phyloP scores from a whole-genome alignment of 2,113 vertebrate species.

The Gasterosteus aculeatus region DNA sequence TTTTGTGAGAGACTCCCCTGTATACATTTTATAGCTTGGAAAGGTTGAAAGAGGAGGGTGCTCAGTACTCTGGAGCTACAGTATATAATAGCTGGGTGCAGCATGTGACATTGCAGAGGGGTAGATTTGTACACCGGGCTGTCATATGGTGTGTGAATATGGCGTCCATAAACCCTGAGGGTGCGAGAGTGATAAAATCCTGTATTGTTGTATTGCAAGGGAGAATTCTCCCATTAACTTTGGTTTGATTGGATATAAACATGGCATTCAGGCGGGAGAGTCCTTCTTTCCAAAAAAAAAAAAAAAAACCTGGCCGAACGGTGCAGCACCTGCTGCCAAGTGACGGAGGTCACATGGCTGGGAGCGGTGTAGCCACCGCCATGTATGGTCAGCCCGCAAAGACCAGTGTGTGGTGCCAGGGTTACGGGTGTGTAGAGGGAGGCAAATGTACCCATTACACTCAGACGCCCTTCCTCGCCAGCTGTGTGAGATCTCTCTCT shows the following conservation, averaged over 20 bases:
- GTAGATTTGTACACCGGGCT: conserved; percentile 47
- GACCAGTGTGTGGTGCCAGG: conserved; percentile 54
- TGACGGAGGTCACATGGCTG: conserved; percentile 68
- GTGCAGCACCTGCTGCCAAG: conserved; percentile 56
- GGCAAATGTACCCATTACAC: conserved; percentile 61
- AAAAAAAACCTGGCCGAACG: conserved; percentile 58
- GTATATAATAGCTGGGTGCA: conserved; percentile 29
- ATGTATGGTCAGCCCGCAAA: conserved; percentile 60
- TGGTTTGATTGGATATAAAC: conserved; percentile 74
- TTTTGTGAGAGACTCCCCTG: conserved; percentile 37
- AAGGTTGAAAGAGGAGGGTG: background rate
- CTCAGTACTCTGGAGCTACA: conserved; percentile 19
- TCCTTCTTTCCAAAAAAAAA: conserved; percentile 67
- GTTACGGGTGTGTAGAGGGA: conserved; percentile 54
- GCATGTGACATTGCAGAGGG: conserved; percentile 39
- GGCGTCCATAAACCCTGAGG: conserved; percentile 58
- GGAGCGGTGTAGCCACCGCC: conserved; percentile 44
- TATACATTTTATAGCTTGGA: conserved; percentile 41
- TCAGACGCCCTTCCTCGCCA: conserved; percentile 35
- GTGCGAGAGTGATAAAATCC: conserved; percentile 56
- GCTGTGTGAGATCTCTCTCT: conserved; percentile 36
- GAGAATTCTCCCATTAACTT: conserved; percentile 73
- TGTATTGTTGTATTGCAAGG: conserved; percentile 59
- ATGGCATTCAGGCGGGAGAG: conserved; percentile 53
- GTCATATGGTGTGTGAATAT: conserved; percentile 62